phyloP scores from a whole-genome alignment of 2,113 vertebrate genomes.

The Hyperoodon ampullatus region DNA sequence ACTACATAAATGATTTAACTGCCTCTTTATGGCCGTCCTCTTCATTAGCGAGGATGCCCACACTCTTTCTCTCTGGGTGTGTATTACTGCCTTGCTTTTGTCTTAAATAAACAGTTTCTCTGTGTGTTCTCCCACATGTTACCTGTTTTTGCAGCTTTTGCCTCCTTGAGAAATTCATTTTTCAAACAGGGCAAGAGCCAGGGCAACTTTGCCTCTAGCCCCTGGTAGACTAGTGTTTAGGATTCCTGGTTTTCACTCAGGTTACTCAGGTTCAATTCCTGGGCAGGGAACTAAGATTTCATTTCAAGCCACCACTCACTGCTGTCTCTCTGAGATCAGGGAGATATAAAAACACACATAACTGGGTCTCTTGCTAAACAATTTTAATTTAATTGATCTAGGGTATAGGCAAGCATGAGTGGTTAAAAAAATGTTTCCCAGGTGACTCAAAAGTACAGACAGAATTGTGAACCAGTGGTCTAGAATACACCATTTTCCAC shows the following conservation, averaged over 20 bases:
- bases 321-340: background rate
- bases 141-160: background rate
- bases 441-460: background rate
- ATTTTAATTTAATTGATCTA: background rate
- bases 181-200: background rate
- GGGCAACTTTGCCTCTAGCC: background rate
- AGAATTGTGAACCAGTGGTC: background rate
- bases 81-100: background rate
- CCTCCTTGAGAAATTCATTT: background rate
- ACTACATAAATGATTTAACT: background rate
- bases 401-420: background rate
- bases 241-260: background rate
- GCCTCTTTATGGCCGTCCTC: background rate
- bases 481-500: background rate
- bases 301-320: background rate
- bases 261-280: background rate
- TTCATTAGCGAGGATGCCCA: background rate
- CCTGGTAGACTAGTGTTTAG: background rate
- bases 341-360: background rate
- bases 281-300: background rate
- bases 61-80: background rate
- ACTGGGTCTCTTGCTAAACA: background rate
- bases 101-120: background rate
- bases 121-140: background rate
- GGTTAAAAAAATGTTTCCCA: background rate